Evolutionary conservation across 1,140 invertebrate species (phyloP).

Genomic region (Drepana arcuata): DNA sequence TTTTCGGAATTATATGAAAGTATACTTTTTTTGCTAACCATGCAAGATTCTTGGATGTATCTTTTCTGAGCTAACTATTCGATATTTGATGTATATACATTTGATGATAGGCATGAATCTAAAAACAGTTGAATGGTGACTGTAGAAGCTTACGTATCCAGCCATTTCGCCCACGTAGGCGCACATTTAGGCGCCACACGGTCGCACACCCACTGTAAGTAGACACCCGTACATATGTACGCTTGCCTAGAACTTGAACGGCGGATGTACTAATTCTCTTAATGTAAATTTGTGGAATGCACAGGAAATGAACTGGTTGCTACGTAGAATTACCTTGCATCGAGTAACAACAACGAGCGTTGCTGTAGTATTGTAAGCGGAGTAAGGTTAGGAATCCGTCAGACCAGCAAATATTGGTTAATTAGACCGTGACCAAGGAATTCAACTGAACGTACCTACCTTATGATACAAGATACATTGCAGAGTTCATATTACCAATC

Average conservation of each 20-base stretch:
- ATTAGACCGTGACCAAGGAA: slow-evolving; percentile 30
- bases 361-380: neutral
- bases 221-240: neutral
- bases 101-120: neutral
- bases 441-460: slow-evolving; percentile 21
- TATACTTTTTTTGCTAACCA: too few species aligned
- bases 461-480: slow-evolving; percentile 17
- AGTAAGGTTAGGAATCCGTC: neutral
- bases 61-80: too few species aligned
- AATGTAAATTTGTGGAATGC: slow-evolving; percentile 9
- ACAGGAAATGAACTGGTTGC: slow-evolving; percentile 5
- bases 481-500: slow-evolving; percentile 18
- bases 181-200: neutral
- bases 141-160: neutral
- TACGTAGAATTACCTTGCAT: slow-evolving; percentile 2
- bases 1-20: too few species aligned
- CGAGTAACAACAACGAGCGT: slow-evolving; percentile 1
- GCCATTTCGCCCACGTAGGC: neutral
- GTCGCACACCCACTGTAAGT: neutral
- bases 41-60: too few species aligned
- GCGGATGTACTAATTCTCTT: slow-evolving; percentile 7
- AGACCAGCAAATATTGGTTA: slow-evolving; percentile 1
- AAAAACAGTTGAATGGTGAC: neutral
- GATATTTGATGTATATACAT: neutral
- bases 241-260: neutral